Conservation (phyloP, 2,888 invertebrate species). For the Dynastes tityus region DNA sequence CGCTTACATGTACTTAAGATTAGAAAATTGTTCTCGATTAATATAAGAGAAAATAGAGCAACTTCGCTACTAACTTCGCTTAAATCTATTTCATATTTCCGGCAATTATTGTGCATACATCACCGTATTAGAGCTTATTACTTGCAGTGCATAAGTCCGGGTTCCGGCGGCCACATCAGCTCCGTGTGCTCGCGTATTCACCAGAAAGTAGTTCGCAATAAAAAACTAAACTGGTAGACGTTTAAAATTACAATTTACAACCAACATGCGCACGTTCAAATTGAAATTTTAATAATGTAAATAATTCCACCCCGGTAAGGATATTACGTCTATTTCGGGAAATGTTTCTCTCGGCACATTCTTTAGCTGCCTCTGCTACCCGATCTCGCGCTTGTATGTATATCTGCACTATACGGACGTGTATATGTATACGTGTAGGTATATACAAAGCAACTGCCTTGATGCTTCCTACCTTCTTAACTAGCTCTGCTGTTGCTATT, state of each 20-base stretch:
- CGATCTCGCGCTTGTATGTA: neutral
- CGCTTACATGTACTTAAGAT: neutral
- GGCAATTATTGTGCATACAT: constrained; percentile 45
- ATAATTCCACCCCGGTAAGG: constrained; percentile 64
- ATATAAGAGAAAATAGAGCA: neutral
- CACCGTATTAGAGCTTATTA: constrained; percentile 50
- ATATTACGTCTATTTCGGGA: constrained; percentile 64
- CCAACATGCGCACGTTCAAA: constrained; percentile 60
- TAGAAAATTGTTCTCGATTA: no score
- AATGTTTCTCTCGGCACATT: constrained; percentile 61
- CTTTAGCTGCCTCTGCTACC: constrained; percentile 54
- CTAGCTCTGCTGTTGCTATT: constrained; percentile 25
- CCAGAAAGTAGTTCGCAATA: constrained; percentile 50
- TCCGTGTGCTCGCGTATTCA: constrained; percentile 32
- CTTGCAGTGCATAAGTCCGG: constrained; percentile 13
- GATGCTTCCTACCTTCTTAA: constrained; percentile 32
- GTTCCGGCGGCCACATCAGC: constrained; percentile 13
- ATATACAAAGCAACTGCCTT: constrained; percentile 26
- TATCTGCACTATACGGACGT: neutral
- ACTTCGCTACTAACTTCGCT: constrained; percentile 7
- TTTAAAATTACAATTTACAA: constrained; percentile 58
- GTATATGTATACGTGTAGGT: neutral
- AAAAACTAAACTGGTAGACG: constrained; percentile 55
- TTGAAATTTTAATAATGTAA: constrained; percentile 67
- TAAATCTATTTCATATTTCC: constrained; percentile 41